Conservation (phyloP, 2,888 invertebrate species). For the Octodonta nipae region DNA sequence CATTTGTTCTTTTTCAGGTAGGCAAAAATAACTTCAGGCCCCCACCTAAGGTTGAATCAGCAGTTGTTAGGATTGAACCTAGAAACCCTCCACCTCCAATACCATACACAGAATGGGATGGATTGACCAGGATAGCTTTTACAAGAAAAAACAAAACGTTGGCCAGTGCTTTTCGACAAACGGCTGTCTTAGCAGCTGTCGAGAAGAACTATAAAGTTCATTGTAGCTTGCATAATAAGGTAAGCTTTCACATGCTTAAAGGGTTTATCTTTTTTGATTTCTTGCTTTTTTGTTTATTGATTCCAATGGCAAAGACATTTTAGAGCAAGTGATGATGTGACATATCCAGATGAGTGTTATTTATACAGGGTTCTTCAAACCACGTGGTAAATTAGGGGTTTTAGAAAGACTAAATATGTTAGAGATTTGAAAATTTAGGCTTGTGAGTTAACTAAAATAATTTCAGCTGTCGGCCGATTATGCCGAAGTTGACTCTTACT, state of each 20-base stretch:
- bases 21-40: conserved; percentile 97
- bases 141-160: conserved; percentile 94
- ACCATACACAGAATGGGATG: conserved; percentile 97
- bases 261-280: conserved; percentile 1
- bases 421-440: too few relatives aligned
- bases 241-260: conserved; percentile 47
- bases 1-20: conserved; percentile 49
- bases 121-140: conserved; percentile 87
- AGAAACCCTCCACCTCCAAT: conserved; percentile 92
- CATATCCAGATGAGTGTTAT: too few relatives aligned
- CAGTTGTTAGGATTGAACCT: conserved; percentile 94
- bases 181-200: conserved; percentile 66
- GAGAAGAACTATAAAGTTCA: conserved; percentile 84
- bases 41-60: conserved; percentile 97
- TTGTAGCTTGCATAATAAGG: conserved; percentile 74
- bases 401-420: too few relatives aligned
- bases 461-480: too few relatives aligned
- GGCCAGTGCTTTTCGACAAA: conserved; percentile 76
- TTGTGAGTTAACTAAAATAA: too few relatives aligned
- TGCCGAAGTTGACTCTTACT: too few relatives aligned
- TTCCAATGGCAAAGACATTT: too few relatives aligned
- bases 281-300: conserved; percentile 2
- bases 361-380: too few relatives aligned
- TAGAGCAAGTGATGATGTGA: too few relatives aligned
- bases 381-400: too few relatives aligned